Evolutionary conservation across 2,888 invertebrate genomes (phyloP).

Genomic region (Lepidonotus clava): DNA sequence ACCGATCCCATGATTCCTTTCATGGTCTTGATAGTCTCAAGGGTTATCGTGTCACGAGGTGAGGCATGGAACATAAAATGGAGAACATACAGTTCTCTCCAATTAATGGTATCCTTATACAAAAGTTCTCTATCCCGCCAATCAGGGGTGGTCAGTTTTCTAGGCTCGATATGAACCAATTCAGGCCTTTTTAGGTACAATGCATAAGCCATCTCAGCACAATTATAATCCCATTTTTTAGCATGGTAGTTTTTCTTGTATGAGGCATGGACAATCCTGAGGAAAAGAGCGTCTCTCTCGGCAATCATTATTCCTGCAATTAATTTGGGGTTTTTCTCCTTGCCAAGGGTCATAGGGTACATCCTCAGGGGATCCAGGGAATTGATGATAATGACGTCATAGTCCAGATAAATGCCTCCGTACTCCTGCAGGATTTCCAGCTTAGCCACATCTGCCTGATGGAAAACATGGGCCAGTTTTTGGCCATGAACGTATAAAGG

Average conservation of each 20-base stretch:
- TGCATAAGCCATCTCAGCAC: neutral
- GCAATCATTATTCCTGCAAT: conserved; percentile 41
- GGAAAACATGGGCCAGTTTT: neutral
- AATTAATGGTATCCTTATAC: conserved; percentile 14
- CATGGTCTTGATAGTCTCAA: neutral
- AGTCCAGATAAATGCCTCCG: conserved; percentile 48
- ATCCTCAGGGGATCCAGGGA: neutral
- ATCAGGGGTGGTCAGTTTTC: conserved; percentile 24
- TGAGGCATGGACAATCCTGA: conserved; percentile 12
- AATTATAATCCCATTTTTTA: conserved; percentile 43
- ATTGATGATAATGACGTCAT: conserved; percentile 36
- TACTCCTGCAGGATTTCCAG: conserved; percentile 29
- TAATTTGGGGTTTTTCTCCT: neutral
- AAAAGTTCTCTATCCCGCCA: conserved; percentile 12
- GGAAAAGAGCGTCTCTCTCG: neutral
- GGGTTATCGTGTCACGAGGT: neutral
- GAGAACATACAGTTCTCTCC: conserved; percentile 2
- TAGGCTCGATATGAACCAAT: conserved; percentile 2
- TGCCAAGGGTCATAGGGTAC: conserved; percentile 23
- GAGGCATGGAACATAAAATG: conserved; percentile 24
- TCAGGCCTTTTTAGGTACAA: conserved; percentile 18
- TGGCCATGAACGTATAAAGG: conserved; percentile 53
- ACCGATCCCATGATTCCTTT: neutral
- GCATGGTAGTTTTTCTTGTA: conserved; percentile 40
- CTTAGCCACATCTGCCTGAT: conserved; percentile 42